Percentiles rank a stretch among this genome's conserved stretches.
phyloP scores from a whole-genome alignment of 2,113 vertebrate species.

The Planiliza haematocheilus region DNA sequence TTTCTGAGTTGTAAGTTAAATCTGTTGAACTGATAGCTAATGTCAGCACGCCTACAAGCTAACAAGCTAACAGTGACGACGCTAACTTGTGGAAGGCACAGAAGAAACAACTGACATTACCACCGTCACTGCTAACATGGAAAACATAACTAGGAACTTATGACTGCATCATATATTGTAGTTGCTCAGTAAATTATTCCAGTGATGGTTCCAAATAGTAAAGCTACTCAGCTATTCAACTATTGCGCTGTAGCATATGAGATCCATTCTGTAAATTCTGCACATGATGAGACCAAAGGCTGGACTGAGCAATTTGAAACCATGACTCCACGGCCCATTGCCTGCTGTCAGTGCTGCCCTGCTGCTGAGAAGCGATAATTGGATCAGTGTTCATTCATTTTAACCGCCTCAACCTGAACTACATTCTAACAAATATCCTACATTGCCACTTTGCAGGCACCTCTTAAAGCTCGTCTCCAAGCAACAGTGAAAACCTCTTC shows the following conservation, averaged over 20 bases:
- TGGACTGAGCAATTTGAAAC: neutral
- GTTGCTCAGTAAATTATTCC: no score
- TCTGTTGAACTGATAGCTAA: no score
- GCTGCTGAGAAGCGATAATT: neutral
- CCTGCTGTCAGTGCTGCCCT: neutral
- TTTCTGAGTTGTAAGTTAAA: no score
- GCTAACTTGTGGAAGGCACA: no score
- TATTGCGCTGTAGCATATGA: neutral
- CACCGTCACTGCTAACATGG: no score
- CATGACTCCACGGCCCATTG: neutral
- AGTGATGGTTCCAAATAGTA: neutral
- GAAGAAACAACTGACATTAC: no score
- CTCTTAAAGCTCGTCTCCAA: neutral
- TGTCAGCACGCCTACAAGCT: no score
- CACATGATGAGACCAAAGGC: neutral
- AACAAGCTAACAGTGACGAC: no score
- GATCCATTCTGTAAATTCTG: neutral
- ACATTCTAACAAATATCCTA: neutral
- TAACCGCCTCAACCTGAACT: slow-evolving; percentile 15
- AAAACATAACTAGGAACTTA: no score
- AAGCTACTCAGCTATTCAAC: neutral
- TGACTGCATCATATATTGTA: no score
- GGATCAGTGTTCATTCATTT: slow-evolving; percentile 22
- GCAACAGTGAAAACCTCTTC: no score
- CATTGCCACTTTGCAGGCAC: slow-evolving; percentile 42